Conservation (phyloP, 2,113 vertebrate genomes). For the Erpornis zantholeuca region DNA sequence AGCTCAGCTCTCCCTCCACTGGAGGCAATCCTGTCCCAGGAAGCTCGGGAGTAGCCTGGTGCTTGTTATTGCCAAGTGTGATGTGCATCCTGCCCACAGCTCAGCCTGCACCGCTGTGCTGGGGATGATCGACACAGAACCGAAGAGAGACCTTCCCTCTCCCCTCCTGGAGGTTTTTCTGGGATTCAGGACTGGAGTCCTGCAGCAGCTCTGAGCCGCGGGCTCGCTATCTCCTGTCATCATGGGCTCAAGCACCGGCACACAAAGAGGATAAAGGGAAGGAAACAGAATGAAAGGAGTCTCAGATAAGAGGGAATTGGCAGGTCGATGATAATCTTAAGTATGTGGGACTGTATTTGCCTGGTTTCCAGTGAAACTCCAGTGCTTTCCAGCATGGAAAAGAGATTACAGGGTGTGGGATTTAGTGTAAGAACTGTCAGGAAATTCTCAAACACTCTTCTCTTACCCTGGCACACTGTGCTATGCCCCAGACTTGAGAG, state of each 20-base stretch:
- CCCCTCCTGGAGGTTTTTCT: background rate
- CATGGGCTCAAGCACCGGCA: background rate
- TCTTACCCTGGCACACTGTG: background rate
- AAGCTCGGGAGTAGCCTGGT: background rate
- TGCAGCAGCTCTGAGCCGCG: background rate
- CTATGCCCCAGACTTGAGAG: background rate
- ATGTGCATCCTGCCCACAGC: background rate
- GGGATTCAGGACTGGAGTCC: background rate
- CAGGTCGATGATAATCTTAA: slow-evolving; percentile 6
- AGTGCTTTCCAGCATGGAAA: background rate
- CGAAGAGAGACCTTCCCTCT: background rate
- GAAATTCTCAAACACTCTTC: background rate
- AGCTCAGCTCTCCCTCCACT: background rate
- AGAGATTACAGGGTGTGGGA: background rate
- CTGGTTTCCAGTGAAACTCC: background rate
- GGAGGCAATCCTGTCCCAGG: background rate
- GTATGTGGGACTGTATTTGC: background rate
- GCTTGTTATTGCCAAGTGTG: background rate
- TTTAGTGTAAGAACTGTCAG: background rate
- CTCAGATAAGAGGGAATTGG: slow-evolving; percentile 4
- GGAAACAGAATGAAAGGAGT: background rate
- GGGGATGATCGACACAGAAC: background rate
- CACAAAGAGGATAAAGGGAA: background rate
- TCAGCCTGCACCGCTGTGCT: background rate
- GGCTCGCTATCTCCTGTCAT: background rate